Evolutionary conservation across 2,888 invertebrate genomes (phyloP).

Genomic region (Philonicus albiceps): DNA sequence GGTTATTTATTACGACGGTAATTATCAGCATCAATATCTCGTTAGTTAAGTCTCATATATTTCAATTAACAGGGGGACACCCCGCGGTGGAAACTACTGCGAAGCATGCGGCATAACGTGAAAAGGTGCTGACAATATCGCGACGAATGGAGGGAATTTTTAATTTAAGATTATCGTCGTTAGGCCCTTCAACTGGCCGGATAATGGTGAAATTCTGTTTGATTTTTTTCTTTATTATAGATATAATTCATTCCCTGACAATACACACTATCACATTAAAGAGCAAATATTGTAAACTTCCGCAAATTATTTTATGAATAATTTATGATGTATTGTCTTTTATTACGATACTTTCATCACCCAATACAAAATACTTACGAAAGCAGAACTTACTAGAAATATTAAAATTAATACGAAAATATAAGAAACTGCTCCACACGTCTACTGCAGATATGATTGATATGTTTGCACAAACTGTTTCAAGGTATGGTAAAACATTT

Average conservation of each 20-base stretch:
- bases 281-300: neutral
- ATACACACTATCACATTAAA: neutral
- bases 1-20: conserved; percentile 43
- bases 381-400: neutral
- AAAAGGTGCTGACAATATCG: conserved; percentile 20
- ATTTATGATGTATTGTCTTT: neutral
- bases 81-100: neutral
- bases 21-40: conserved; percentile 46
- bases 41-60: conserved; percentile 47
- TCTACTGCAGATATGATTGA: neutral
- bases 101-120: neutral
- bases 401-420: neutral
- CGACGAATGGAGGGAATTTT: neutral
- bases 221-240: neutral
- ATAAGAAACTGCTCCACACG: neutral
- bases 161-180: neutral
- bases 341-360: neutral
- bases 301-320: neutral
- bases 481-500: neutral
- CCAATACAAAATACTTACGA: neutral
- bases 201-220: neutral
- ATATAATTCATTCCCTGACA: neutral
- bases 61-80: conserved; percentile 43
- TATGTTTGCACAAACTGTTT: neutral
- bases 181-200: neutral